Evolutionary conservation across 2,113 vertebrate species (phyloP).

Genomic region (Addax nasomaculatus): DNA sequence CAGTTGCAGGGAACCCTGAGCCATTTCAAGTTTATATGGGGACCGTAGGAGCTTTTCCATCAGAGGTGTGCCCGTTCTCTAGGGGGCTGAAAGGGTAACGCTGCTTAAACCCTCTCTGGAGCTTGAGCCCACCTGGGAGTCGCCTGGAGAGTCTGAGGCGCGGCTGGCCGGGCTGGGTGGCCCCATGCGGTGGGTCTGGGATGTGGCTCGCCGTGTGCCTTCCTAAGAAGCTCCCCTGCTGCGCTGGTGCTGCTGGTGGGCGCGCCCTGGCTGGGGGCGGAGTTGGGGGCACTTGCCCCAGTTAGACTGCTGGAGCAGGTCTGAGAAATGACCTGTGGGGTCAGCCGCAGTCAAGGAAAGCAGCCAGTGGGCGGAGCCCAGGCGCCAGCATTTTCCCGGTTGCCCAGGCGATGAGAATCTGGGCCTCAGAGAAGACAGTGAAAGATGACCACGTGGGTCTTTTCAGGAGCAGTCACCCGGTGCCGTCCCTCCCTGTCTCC

Average conservation of each 20-base stretch:
- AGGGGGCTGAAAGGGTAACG: neutral
- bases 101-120: neutral
- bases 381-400: neutral
- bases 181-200: neutral
- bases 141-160: neutral
- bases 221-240: neutral
- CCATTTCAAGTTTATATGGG: fast-evolving
- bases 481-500: neutral
- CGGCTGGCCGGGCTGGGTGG: fast-evolving
- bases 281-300: neutral
- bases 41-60: fast-evolving
- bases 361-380: neutral
- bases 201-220: neutral
- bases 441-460: neutral
- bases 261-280: neutral
- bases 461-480: neutral
- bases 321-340: neutral
- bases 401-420: neutral
- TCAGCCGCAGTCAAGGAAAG: neutral
- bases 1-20: neutral
- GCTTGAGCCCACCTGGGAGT: fast-evolving
- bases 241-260: neutral
- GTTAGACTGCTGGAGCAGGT: neutral
- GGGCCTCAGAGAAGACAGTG: neutral
- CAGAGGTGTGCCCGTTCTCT: neutral